A percentile compares a stretch with the other conserved stretches of the same genome.
These are phyloP conservation scores for Ophion obscuratus DNA, from an alignment of 2,888 invertebrate genomes.

Conservation along the genomic window DNA sequence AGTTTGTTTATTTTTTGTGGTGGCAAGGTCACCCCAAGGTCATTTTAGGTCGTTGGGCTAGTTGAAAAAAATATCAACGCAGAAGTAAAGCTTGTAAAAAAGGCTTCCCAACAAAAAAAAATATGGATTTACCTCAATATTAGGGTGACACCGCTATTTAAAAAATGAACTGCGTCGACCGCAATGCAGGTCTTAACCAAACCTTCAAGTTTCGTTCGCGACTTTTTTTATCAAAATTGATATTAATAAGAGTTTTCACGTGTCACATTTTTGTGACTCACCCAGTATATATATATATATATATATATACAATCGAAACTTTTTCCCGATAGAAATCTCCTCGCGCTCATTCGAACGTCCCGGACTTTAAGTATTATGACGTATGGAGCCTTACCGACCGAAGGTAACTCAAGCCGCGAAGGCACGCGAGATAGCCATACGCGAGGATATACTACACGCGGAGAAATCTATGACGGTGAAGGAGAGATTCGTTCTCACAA, in stretches of 20 bases:
- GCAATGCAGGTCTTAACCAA: too few relatives aligned
- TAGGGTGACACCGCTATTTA: too few relatives aligned
- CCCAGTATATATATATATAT: neutral
- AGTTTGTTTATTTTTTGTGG: neutral
- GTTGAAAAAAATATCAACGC: neutral
- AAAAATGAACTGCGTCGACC: too few relatives aligned
- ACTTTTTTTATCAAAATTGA: neutral
- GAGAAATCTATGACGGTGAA: conserved; percentile 31
- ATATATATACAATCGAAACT: conserved; percentile 22
- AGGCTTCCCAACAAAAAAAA: too few relatives aligned
- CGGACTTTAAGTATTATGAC: conserved; percentile 51
- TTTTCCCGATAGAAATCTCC: conserved; percentile 57
- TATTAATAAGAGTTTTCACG: too few relatives aligned
- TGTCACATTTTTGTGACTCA: too few relatives aligned
- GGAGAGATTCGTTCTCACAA: conserved; percentile 32
- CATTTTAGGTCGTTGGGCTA: neutral
- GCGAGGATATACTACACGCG: neutral
- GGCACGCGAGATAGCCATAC: neutral
- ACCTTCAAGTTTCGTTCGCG: neutral
- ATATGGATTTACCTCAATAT: too few relatives aligned
- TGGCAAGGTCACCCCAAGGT: neutral
- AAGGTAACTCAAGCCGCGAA: conserved; percentile 47
- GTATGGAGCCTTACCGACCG: conserved; percentile 51
- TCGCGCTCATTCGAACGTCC: conserved; percentile 46
- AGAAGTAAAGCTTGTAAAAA: too few relatives aligned